Base-by-base conservation (phyloP, 2,888 invertebrate species). In the Chaetoderma sp. region DNA sequence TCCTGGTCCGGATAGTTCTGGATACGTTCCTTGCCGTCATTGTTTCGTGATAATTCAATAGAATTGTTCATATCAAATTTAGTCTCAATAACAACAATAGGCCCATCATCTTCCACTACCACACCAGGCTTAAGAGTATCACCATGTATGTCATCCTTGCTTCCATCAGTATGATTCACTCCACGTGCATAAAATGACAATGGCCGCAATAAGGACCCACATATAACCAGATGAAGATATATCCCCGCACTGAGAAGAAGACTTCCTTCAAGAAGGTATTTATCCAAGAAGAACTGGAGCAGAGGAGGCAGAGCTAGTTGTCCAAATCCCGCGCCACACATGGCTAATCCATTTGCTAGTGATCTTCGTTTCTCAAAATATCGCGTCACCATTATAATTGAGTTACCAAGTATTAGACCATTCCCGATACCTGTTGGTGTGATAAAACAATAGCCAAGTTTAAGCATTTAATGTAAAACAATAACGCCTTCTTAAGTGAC, bases 131-230 rank as follows among this genome's bases (percentile, higher is more conserved):
- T n/a, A n/a, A n/a, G n/a, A n/a, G n/a, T n/a, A n/a, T n/a, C n/a
- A n/a, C n/a, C n/a, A n/a, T n/a, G n/a, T n/a, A n/a, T n/a, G n/a
- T n/a, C n/a, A n/a, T n/a, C n/a, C n/a, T n/a, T n/a, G n/a, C n/a
- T n/a, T n/a, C n/a, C n/a, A n/a, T n/a, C n/a, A n/a, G n/a, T n/a
- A n/a, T n/a, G n/a, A n/a, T n/a, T n/a, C n/a, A n/a, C n/a, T n/a
- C n/a, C n/a, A n/a, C n/a, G n/a, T n/a, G n/a, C 62, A 62, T 80
- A 81, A 47, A 68, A 73, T 25, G 69, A 52, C 1, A 70, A 16
- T 5, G 82, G 81, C 18, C 80, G 68, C 47, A 78, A 80, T 33
- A 82, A 58, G 8, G 71, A 57, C 3, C 78, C 79, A 54, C 73
- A 73, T 1, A 78, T 57, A 27, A 75, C 65, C 5, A 77, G 68